phyloP scores from a whole-genome alignment of 2,113 vertebrate species.

The Canis aureus region DNA sequence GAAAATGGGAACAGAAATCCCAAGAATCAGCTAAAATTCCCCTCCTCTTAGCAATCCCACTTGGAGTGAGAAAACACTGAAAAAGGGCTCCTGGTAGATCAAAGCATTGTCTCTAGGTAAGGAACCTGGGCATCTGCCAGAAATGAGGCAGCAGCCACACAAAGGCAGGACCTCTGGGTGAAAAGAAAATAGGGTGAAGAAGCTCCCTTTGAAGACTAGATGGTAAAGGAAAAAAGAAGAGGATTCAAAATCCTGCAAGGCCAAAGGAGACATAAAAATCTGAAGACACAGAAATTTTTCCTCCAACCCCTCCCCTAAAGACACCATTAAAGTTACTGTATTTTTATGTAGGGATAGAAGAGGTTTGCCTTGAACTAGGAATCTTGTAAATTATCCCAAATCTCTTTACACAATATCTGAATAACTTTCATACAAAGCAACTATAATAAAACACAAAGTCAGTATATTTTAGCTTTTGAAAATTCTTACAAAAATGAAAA shows the following conservation, averaged over 20 bases:
- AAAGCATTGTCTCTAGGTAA: neutral
- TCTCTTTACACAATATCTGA: neutral
- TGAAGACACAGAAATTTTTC: neutral
- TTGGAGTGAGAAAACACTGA: neutral
- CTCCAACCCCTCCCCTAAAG: neutral
- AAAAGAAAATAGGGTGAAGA: neutral
- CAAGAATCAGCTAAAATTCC: neutral
- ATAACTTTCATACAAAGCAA: neutral
- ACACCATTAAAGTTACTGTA: neutral
- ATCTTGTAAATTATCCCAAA: neutral
- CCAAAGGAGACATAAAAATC: neutral
- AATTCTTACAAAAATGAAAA: neutral
- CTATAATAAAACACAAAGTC: neutral
- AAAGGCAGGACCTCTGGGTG: neutral
- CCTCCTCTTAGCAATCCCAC: neutral
- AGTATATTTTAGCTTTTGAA: neutral
- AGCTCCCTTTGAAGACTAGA: neutral
- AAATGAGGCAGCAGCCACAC: neutral
- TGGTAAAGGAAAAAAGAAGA: neutral
- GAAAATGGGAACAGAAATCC: neutral
- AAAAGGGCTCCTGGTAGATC: neutral
- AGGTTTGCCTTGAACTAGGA: neutral
- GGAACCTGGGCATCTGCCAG: rapidly evolving
- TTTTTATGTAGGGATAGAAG: neutral
- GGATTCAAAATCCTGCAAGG: neutral